Base-by-base conservation (phyloP, 2,888 invertebrate genomes). In the Ennomos fuscantarius region DNA sequence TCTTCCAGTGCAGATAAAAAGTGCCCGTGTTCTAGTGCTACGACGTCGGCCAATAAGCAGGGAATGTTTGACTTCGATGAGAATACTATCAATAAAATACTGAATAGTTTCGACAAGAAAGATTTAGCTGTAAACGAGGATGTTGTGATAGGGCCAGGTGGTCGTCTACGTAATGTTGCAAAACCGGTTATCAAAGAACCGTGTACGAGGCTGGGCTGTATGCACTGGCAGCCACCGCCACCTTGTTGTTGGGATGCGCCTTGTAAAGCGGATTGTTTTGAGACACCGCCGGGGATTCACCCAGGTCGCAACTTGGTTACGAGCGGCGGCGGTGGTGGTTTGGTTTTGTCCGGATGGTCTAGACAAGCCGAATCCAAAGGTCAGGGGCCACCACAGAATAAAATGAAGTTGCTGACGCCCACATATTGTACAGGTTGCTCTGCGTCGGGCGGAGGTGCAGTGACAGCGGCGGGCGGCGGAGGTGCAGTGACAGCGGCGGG, bases 261-360 rank as follows among this genome's bases (percentile, higher is more conserved):
- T 47, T 91, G 89, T 66, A 89, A 87, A 74, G 89, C 89, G 1
- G 89, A 89, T 66, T 89, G 89, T 73, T 89, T 89, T 49, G 87
- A 89, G 63, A 74, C 87, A 34, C 81, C 69, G 1, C 78, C 78
- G 24, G 81, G 80, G 32, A 79, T 83, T 42, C 82, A 80, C 57
- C 84, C 84, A 8, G 84, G 84, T 41, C 81, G 82, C 44, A 87
- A 86, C 58, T 76, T 71, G 8, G 62, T 80, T 36, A 72, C 66
- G n/a, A 62, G 70, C 8, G 70, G 74, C 51, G 76, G 74, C 43
- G 72, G 68, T 13, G 33, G 49, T 13, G 42, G 44, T 12, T 24
- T n/a, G 13, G 62, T 44, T 36, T 56, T 44, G 53, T 24, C 46
- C 45, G 50, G 40, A 55, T 51, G 53, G 48, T 10, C 35, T 8